These are phyloP conservation scores for Labrus mixtus DNA, from an alignment of 2,113 vertebrate species.

Conservation along the genomic window DNA sequence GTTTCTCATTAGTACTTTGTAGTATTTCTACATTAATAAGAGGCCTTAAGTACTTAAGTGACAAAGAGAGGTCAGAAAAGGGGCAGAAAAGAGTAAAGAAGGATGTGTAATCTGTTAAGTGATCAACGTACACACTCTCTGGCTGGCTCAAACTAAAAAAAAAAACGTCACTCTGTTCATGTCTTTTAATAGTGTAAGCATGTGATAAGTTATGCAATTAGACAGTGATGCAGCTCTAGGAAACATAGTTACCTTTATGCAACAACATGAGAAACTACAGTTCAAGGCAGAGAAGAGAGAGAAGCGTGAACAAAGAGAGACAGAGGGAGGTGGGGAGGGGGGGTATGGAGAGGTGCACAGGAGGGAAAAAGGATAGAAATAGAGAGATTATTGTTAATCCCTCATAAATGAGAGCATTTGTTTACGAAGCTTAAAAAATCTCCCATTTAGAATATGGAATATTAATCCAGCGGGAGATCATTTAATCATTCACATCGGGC, in stretches of 20 bases:
- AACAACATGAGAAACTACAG: constrained; percentile 23
- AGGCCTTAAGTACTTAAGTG: constrained; percentile 7
- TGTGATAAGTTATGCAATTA: constrained; percentile 9
- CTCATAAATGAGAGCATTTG: constrained; percentile 86
- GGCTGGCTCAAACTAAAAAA: constrained; percentile 39
- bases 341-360: constrained; percentile 30
- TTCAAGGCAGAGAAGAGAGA: constrained; percentile 38
- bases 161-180: constrained; percentile 2
- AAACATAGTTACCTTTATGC: constrained; percentile 26
- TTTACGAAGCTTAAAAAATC: constrained; percentile 85
- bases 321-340: neutral
- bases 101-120: constrained; percentile 33
- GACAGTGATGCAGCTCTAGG: neutral
- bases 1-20: neutral
- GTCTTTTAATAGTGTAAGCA: neutral
- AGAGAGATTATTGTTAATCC: constrained; percentile 87
- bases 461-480: constrained; percentile 82
- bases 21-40: neutral
- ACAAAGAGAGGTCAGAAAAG: constrained; percentile 6
- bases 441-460: constrained; percentile 88
- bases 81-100: constrained; percentile 15
- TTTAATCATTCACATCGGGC: constrained; percentile 80
- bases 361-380: constrained; percentile 73
- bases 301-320: constrained; percentile 22
- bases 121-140: constrained; percentile 34